Conservation (phyloP, 1,140 invertebrate species). For the Linepithema humile region DNA sequence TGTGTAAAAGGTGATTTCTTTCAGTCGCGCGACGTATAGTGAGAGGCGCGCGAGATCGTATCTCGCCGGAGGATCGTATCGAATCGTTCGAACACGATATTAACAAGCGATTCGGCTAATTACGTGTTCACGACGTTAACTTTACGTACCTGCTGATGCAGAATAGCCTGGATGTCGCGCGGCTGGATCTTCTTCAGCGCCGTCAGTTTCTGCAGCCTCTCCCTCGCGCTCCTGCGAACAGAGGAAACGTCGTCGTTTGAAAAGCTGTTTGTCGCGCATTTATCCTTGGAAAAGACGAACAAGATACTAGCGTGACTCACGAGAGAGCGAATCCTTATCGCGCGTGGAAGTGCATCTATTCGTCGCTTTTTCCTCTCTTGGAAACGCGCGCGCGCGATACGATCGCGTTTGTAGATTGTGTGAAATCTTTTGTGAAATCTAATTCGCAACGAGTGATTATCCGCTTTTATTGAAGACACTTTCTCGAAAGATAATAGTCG, state of each 20-base stretch:
- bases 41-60: conserved; percentile 30
- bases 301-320: conserved; percentile 24
- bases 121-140: background rate
- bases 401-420: background rate
- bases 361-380: background rate
- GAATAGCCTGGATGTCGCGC: conserved; percentile 95
- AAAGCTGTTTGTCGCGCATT: background rate
- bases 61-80: conserved; percentile 23
- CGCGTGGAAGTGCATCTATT: background rate
- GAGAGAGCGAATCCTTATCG: conserved; percentile 17
- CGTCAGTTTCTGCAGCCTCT: conserved; percentile 95
- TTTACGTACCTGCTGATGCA: conserved; percentile 92
- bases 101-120: conserved; percentile 26
- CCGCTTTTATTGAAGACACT: background rate
- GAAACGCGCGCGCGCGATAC: background rate
- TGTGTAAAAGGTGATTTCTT: background rate
- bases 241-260: conserved; percentile 38
- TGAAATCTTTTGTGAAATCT: background rate
- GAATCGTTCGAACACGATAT: conserved; percentile 30
- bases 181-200: conserved; percentile 96
- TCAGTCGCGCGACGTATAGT: conserved; percentile 19
- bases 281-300: conserved; percentile 20
- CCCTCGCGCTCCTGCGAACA: conserved; percentile 87
- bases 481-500: background rate
- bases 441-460: conserved; percentile 27